Conservation (phyloP, 2,797 vertebrate species). For the Muraenolepis orangiensis region DNA sequence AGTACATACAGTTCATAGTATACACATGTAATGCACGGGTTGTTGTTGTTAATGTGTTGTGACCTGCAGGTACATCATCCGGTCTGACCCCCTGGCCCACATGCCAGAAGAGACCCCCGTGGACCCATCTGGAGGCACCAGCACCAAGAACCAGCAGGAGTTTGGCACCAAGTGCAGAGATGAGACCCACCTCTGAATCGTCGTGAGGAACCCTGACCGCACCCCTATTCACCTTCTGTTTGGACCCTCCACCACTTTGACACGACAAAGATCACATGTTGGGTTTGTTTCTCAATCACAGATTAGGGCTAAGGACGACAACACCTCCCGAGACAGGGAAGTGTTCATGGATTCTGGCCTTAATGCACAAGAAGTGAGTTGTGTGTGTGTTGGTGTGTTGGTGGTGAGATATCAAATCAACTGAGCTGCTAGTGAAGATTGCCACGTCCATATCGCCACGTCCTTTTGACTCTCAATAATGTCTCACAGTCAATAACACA, state of each 20-base stretch:
- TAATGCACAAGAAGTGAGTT: background rate
- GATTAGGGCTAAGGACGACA: background rate
- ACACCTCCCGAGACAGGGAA: too few relatives aligned
- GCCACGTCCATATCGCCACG: conserved; percentile 46
- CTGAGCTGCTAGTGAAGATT: conserved; percentile 67
- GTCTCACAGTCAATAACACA: too few relatives aligned
- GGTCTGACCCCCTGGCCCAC: conserved; percentile 91
- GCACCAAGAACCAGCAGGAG: conserved; percentile 76
- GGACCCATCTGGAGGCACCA: conserved; percentile 68
- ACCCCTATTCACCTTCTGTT: too few relatives aligned
- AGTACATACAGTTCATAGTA: too few relatives aligned
- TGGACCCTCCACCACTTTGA: too few relatives aligned
- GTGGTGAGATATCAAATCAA: conserved; percentile 1
- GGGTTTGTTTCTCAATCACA: background rate
- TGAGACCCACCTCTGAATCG: conserved; percentile 89
- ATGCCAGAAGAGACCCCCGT: conserved; percentile 82
- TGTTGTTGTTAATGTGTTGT: conserved; percentile 6
- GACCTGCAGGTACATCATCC: conserved; percentile 87
- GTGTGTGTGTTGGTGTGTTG: background rate
- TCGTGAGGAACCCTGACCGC: background rate
- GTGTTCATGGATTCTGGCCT: background rate
- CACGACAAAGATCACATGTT: background rate
- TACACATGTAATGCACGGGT: background rate
- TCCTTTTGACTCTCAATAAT: too few relatives aligned
- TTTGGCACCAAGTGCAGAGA: conserved; percentile 79